These are phyloP conservation scores for Pristionchus fissidentatus DNA, from an alignment of 2,888 invertebrate species.

Conservation along the genomic window DNA sequence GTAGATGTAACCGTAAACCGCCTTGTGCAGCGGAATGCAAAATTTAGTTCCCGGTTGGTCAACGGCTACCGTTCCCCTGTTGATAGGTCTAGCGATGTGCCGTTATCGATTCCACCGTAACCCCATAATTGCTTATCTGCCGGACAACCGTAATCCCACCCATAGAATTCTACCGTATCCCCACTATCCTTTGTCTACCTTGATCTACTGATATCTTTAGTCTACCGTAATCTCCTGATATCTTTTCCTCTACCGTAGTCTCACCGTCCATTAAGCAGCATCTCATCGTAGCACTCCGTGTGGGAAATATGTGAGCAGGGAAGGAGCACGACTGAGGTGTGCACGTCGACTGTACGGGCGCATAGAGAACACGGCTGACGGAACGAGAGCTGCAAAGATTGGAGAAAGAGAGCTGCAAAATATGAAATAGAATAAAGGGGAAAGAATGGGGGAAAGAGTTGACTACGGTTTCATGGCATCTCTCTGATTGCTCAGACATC, in stretches of 20 bases:
- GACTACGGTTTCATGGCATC: too few species aligned
- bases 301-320: conserved; percentile 31
- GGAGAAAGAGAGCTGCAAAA: conserved; percentile 28
- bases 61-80: too few species aligned
- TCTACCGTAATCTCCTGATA: not conserved
- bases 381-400: conserved; percentile 21
- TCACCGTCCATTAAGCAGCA: conserved; percentile 31
- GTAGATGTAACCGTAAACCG: not conserved
- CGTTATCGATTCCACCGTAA: not conserved
- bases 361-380: conserved; percentile 42
- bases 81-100: too few species aligned
- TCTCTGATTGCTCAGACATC: too few species aligned
- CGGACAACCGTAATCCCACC: too few species aligned
- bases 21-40: not conserved
- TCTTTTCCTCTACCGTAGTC: not conserved
- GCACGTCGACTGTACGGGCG: not conserved
- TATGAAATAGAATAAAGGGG: not conserved
- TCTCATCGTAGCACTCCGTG: conserved; percentile 29
- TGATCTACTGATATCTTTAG: not conserved
- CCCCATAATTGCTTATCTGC: not conserved
- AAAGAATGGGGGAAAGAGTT: not conserved
- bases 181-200: not conserved
- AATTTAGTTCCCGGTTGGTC: not conserved
- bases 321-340: conserved; percentile 19
- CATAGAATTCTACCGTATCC: not conserved